Base-by-base conservation (phyloP, 2,888 invertebrate genomes). In the Sabatieria punctata region DNA sequence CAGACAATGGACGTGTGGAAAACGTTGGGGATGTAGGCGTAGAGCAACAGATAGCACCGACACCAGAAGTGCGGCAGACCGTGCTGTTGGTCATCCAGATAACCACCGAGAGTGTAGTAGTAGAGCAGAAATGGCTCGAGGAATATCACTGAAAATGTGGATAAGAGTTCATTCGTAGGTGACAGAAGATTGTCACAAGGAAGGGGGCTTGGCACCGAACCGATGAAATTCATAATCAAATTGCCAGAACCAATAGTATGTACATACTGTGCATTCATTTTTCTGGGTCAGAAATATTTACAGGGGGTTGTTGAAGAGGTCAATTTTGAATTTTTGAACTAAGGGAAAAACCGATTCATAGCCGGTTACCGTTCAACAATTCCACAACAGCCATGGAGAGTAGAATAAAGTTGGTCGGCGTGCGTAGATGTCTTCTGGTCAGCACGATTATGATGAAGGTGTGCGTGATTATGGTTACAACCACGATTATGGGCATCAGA, bases 1-100 rank as follows among this genome's bases (percentile, higher is more conserved):
- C 88, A 89, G 51, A 88, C 85, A 56, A 85, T 85, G 1, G 85
- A 84, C 4, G 88, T 86, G 70, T 89, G 89, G 67, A 86, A 88
- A 70, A 85, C 76, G 22, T 82, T 80, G 22, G 85, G 85, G 54
- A 85, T 42, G 22, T 64, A 53, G 37, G 63, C 60, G 19, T 80
- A 60, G 59, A 75, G 77, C 33, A 56, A 57, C 63, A 67, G 68
- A 52, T 60, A 63, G 24, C 60, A 76, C 8, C 48, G 45, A 47
- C 63, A 63, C 63, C 61, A 63, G 42, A 59, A 54, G 18, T 52
- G 25, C 1, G 60, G 59, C 2, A 60, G 49, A n/a, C n/a, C n/a
- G n/a, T n/a, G n/a, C n/a, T n/a, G n/a, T n/a, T n/a, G 30, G 40
- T 58, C 56, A 6, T 35, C 33, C 19, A 42, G 22, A 44, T 58